Base-by-base conservation (phyloP, 2,888 invertebrate genomes). In the Petrophora chlorosata region DNA sequence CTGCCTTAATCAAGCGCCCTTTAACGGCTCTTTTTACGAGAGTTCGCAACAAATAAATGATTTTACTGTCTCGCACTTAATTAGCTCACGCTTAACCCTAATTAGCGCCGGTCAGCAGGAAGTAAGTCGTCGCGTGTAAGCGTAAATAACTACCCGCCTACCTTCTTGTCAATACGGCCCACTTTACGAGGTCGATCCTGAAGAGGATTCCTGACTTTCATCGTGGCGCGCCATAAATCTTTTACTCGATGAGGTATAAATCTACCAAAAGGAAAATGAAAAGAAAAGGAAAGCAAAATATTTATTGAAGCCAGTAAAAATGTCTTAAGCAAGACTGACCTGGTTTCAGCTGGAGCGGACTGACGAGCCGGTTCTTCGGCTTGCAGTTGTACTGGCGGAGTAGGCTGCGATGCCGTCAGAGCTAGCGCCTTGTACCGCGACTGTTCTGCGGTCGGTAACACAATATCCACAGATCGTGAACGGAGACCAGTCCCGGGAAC, bases 391-490 rank as follows among this genome's bases (percentile, higher is more conserved):
- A 65, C 60, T 16, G 76, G 63, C 2, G 76, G 67, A 16, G 79
- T 63, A 14, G 66, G 73, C 57, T 84, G 86, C 17, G 92, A 87
- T 13, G 93, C 92, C 14, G 93, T 92, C 82, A 94, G 89, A 35
- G 95, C 93, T 60, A 97, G 83, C n/a, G 96, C 96, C 70, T 96
- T 96, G 81, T 96, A 97, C 58, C 95, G 92, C 16, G 96, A 95
- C 82, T 96, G 96, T 68, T 95, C 95, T 52, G 95, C 94, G 5
- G 96, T 96, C 16, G 97, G 97, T 60, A 97, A 85, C 35, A 96
- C 96, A 69, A 97, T 97, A 82, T 97, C 97, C 53, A 97, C 96
- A 33, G 96, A 96, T 53, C 96, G 92, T 22, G 96, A 96, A 34
- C 97, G 91, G 19, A 94, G 92, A 55, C 93, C 93, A 49, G 93